Base-by-base conservation (phyloP, 2,888 invertebrate species). In the Synanthedon vespiformis region DNA sequence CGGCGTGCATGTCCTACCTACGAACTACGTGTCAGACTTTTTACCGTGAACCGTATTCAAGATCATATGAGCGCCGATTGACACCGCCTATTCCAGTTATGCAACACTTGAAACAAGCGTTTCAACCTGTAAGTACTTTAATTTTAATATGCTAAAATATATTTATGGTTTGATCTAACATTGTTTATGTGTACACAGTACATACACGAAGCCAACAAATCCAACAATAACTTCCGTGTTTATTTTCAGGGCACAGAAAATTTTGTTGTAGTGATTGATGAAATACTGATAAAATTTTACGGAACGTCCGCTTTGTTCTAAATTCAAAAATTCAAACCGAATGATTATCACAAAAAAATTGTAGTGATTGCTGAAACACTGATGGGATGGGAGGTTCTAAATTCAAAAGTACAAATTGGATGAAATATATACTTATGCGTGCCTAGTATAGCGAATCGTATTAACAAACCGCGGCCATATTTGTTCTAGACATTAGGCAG, bases 401-500 rank as follows among this genome's bases (percentile, higher is more conserved):
- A 44, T 48, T 11, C 11, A 48, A 22, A 22, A 22, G 22, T 22
- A 22, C 22, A 22, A 5, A 5, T 22, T 22, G 22, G 22, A 22
- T 22, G 4, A 22, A 22, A 22, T 34, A 34, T 34, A 10, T 34
- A 34, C 22, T 22, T 34, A 34, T 34, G 34, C 34, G 34, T 34
- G 27, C 3, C 1, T 27, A 27, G 27, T 27, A 34, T 34, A 34
- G 34, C 8, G 34, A 34, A 10, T 34, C 34, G 34, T 34, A 34
- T 8, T 34, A 34, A 34, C 34, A 34, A 10, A 16, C 6, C 27
- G 73, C 72, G 65, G 74, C 72, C 72, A 74, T 80, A 61, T 81
- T 80, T 79, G 72, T 76, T 73, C 62, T 74, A 72, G 61, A 67
- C 66, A 71, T 73, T 74, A 72, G 73, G 66, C 60, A 66, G 69